These are phyloP conservation scores for Neodiprion pinetum DNA, from an alignment of 1,140 invertebrate species.

Conservation along the genomic window DNA sequence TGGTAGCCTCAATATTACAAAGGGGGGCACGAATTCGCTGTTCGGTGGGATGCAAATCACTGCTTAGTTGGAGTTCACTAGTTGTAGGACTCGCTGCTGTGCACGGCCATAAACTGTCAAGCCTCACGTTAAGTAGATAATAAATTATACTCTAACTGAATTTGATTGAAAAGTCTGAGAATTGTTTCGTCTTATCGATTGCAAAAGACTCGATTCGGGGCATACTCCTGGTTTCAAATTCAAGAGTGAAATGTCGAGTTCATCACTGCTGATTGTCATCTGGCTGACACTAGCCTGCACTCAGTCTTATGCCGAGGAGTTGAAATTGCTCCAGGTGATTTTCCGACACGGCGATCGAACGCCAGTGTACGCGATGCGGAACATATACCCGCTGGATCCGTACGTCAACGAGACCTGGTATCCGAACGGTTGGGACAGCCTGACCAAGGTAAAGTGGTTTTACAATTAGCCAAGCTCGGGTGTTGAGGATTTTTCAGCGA, in stretches of 20 bases:
- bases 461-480: not conserved
- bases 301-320: not conserved
- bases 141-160: no score
- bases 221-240: not conserved
- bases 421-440: conserved; percentile 73
- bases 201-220: no score
- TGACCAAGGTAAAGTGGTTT: conserved; percentile 72
- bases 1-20: no score
- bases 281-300: not conserved
- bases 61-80: no score
- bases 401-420: conserved; percentile 67
- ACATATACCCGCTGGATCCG: conserved; percentile 71
- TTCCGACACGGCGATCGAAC: conserved; percentile 82
- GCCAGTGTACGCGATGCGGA: conserved; percentile 61
- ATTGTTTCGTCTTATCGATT: no score
- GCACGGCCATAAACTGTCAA: no score
- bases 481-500: not conserved
- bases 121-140: no score
- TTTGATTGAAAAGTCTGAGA: no score
- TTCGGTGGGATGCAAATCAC: no score
- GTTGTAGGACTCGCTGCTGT: no score
- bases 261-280: not conserved
- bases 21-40: no score
- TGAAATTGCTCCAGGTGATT: conserved; percentile 43
- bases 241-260: not conserved